A percentile compares a stretch with the other conserved stretches of the same genome.
phyloP scores from a whole-genome alignment of 1,140 invertebrate genomes.

The Ladona fulva region DNA sequence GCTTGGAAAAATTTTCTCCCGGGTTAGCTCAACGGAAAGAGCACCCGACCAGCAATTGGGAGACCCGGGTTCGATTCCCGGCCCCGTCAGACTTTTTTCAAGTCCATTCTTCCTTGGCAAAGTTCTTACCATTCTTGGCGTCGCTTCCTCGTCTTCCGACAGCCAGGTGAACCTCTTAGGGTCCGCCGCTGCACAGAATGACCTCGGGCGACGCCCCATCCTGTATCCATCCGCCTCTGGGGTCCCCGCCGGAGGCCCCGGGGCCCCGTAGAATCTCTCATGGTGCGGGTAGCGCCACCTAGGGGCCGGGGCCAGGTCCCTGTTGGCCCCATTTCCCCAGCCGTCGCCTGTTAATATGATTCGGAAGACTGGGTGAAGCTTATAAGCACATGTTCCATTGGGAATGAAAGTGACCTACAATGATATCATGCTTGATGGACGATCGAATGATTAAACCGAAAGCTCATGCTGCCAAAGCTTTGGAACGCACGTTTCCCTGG shows the following conservation, averaged over 20 bases:
- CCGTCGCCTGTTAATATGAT: neutral
- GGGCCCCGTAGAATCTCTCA: slow-evolving; percentile 9
- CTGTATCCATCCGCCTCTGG: slow-evolving; percentile 65
- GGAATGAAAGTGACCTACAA: no score
- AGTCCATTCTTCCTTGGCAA: no score
- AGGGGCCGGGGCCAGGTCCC: slow-evolving; percentile 37
- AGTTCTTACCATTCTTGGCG: slow-evolving; percentile 57
- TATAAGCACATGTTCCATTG: slow-evolving; percentile 27
- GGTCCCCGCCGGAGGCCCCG: slow-evolving; percentile 28
- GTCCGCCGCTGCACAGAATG: slow-evolving; percentile 56
- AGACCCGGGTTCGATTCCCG: no score
- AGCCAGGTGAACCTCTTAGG: slow-evolving; percentile 66
- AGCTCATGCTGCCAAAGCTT: no score
- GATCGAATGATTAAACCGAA: no score
- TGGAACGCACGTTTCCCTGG: no score
- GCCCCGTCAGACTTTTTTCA: no score
- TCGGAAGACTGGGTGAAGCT: slow-evolving; percentile 33
- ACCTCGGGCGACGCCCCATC: slow-evolving; percentile 63
- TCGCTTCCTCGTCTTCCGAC: slow-evolving; percentile 58
- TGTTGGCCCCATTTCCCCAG: slow-evolving; percentile 2
- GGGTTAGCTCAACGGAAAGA: no score
- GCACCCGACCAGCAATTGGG: no score
- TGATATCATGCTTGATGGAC: no score
- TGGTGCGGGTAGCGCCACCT: slow-evolving; percentile 26
- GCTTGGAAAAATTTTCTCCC: no score